These are phyloP conservation scores for Calameuta filiformis DNA, from an alignment of 2,888 invertebrate species.

Conservation along the genomic window DNA sequence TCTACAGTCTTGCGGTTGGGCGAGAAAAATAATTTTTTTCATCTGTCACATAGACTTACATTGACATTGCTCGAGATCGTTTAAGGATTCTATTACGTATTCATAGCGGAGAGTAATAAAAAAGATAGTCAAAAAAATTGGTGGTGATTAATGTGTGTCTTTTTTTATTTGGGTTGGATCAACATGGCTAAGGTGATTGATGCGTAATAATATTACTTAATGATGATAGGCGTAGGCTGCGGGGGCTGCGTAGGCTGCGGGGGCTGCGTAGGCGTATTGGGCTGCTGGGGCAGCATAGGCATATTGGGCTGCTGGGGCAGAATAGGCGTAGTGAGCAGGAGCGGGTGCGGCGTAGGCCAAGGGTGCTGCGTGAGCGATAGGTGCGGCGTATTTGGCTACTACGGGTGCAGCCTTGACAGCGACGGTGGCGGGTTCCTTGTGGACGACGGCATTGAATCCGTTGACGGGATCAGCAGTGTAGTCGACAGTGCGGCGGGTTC, in stretches of 20 bases:
- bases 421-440: conserved; percentile 42
- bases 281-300: too few species aligned
- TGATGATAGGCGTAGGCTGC: conserved; percentile 39
- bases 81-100: too few species aligned
- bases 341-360: conserved; percentile 22
- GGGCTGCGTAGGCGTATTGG: too few species aligned
- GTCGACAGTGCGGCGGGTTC: conserved; percentile 48
- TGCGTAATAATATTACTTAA: neutral
- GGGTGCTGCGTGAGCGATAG: conserved; percentile 40
- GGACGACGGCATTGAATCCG: conserved; percentile 57
- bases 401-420: conserved; percentile 60
- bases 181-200: too few species aligned
- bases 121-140: too few species aligned
- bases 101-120: too few species aligned
- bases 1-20: too few species aligned
- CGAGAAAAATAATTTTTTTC: too few species aligned
- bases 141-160: too few species aligned
- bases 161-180: too few species aligned
- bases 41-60: too few species aligned
- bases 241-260: conserved; percentile 12
- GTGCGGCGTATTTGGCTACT: conserved; percentile 31
- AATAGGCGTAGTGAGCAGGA: conserved; percentile 11
- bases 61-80: too few species aligned
- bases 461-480: conserved; percentile 44
- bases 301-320: conserved; percentile 10